Evolutionary conservation across 2,888 invertebrate species (phyloP).

Genomic region (Drosophila melanosoma): DNA sequence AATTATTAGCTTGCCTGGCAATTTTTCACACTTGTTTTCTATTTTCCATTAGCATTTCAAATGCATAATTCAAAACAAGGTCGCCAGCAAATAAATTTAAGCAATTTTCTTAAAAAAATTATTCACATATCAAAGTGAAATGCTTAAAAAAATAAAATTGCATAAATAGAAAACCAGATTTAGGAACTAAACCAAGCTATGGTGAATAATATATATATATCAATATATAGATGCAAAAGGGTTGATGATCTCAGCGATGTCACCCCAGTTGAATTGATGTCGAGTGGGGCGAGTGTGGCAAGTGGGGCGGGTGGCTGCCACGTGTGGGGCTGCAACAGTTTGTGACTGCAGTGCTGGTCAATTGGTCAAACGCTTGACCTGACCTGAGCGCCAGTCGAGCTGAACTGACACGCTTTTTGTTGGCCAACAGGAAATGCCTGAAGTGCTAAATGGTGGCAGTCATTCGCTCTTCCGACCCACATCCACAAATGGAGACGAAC

Average conservation of each 20-base stretch:
- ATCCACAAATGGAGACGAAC: constrained; percentile 13
- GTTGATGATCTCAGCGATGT: constrained; percentile 2
- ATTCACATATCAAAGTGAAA: too few relatives aligned
- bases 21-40: constrained; percentile 55
- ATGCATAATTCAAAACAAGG: constrained; percentile 31
- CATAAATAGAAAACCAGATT: background rate
- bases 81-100: constrained; percentile 8
- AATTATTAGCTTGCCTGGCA: constrained; percentile 22
- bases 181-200: background rate
- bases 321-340: constrained; percentile 37
- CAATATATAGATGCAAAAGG: background rate
- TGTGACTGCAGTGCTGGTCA: constrained; percentile 16
- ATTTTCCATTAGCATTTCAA: constrained; percentile 27
- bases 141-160: background rate
- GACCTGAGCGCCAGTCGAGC: constrained; percentile 12
- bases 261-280: constrained; percentile 2
- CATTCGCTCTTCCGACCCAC: background rate
- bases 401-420: constrained; percentile 41
- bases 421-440: constrained; percentile 28
- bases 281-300: constrained; percentile 13
- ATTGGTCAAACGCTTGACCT: constrained; percentile 53
- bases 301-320: background rate
- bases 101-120: too few relatives aligned
- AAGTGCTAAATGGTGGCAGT: constrained; percentile 23
- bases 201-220: background rate